These are phyloP conservation scores for Anisognathus igniventris DNA, from an alignment of 2,797 vertebrate species.

Conservation along the genomic window DNA sequence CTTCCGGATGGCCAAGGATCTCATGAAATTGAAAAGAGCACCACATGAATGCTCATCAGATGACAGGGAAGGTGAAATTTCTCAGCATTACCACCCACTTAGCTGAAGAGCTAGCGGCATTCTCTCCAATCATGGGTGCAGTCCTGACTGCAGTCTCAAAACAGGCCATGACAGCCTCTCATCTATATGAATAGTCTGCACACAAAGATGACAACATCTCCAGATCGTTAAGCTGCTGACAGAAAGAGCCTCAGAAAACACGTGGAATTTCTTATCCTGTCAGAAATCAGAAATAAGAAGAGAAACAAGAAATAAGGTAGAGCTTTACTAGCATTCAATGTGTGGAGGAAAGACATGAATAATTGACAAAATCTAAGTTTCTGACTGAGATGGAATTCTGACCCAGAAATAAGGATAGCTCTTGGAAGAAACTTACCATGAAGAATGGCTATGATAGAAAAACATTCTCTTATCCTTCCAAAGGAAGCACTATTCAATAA, in stretches of 20 bases:
- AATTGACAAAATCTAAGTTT: not conserved
- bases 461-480: not conserved
- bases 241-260: not conserved
- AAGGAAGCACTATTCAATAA: not conserved
- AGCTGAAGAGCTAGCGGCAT: not conserved
- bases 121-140: not conserved
- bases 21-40: not conserved
- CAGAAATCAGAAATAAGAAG: not conserved
- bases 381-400: not conserved
- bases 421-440: not conserved
- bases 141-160: not conserved
- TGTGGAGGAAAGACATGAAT: not conserved
- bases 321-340: not conserved
- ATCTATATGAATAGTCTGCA: not conserved
- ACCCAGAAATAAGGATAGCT: not conserved
- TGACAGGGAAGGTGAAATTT: not conserved
- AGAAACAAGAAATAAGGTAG: not conserved
- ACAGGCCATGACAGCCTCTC: not conserved
- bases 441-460: not conserved
- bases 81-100: not conserved
- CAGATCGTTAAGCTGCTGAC: not conserved
- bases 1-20: not conserved
- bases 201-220: not conserved
- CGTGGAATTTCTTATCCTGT: not conserved
- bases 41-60: not conserved